These are phyloP conservation scores for Aradus depressus DNA, from an alignment of 2,888 invertebrate genomes.

Conservation along the genomic window DNA sequence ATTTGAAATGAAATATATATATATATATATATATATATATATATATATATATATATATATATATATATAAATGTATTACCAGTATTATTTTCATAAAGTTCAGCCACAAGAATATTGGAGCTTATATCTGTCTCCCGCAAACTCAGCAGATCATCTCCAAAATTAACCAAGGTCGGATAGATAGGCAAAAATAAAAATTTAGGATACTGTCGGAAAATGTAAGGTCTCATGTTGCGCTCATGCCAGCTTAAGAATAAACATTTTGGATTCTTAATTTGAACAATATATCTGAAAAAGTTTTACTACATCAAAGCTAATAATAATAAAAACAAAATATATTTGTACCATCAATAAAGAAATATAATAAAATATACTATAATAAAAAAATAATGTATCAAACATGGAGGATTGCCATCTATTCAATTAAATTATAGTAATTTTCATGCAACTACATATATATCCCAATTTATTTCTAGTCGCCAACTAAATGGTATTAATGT, in stretches of 20 bases:
- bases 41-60: background rate
- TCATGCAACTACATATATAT: background rate
- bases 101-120: constrained; percentile 17
- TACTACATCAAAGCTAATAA: background rate
- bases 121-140: constrained; percentile 17
- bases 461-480: no score
- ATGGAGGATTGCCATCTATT: constrained; percentile 3
- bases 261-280: constrained; percentile 17
- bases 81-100: constrained; percentile 5
- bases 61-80: background rate
- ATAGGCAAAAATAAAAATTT: constrained; percentile 23
- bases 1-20: no score
- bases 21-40: background rate
- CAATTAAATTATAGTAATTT: no score
- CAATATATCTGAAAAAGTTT: constrained; percentile 23
- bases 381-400: background rate
- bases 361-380: background rate
- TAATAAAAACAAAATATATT: background rate
- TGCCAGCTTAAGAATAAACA: constrained; percentile 25
- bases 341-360: background rate
- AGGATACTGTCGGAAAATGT: constrained; percentile 22
- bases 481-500: no score
- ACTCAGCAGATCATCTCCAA: constrained; percentile 12
- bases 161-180: constrained; percentile 1
- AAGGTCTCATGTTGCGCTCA: constrained; percentile 16